Percentiles rank a stretch among this genome's conserved stretches.
phyloP scores from a whole-genome alignment of 30 jellyfish, hydroid and myxozoan species.

The Chrysaora quinquecirrha region DNA sequence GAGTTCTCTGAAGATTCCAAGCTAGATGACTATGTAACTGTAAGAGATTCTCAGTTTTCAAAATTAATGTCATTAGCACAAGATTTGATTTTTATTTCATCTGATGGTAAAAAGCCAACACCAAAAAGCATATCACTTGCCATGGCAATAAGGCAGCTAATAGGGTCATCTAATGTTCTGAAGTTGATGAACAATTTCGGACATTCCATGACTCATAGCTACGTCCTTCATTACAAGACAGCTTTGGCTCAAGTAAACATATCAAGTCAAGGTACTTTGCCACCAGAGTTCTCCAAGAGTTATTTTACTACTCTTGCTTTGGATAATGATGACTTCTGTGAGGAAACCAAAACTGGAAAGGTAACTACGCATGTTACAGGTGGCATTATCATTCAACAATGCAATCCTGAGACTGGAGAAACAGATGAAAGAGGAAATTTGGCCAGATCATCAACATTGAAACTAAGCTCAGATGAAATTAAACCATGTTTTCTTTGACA shows the following conservation, averaged over 20 bases:
- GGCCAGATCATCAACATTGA: conserved; percentile 15
- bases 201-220: conserved; percentile 27
- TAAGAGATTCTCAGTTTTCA: neutral
- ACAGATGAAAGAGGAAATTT: conserved; percentile 4
- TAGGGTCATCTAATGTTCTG: conserved; percentile 33
- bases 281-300: conserved; percentile 16
- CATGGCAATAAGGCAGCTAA: conserved; percentile 57
- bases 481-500: conserved; percentile 9
- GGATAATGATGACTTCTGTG: conserved; percentile 59
- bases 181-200: conserved; percentile 39
- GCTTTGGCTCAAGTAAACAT: conserved; percentile 53
- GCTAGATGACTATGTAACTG: conserved; percentile 29
- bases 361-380: conserved; percentile 49
- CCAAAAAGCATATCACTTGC: conserved; percentile 51
- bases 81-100: conserved; percentile 34
- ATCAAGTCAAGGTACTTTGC: conserved; percentile 21
- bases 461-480: conserved; percentile 19
- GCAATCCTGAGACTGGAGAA: neutral
- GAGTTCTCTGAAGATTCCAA: conserved; percentile 52
- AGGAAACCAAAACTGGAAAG: conserved; percentile 42
- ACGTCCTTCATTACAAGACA: conserved; percentile 33
- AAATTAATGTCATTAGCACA: conserved; percentile 51
- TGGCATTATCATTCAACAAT: conserved; percentile 32
- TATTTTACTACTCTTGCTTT: conserved; percentile 35
- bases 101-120: conserved; percentile 41